Evolutionary conservation across 2,888 invertebrate species (phyloP), one percentile per base, ranked within the genome.

Genomic region (Nomada fucata): DNA sequence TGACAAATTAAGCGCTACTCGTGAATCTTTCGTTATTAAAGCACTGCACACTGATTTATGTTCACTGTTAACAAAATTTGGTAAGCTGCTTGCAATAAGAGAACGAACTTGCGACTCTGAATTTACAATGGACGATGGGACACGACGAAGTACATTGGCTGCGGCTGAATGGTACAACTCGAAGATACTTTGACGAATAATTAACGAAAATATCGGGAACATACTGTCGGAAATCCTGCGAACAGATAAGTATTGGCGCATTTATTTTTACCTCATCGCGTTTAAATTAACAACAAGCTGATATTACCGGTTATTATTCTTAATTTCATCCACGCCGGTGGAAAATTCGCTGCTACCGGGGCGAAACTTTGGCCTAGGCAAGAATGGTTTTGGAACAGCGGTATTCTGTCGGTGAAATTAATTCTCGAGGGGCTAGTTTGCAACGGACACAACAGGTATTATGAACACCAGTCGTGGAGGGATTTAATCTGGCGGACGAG

Each of bases 381-480:
- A 36, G 60, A 70, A 75, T 26, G 50, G 29, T 59, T 23, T 15
- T 42, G 26, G 65, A 68, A 72, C 59, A 64, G 52, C 44, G 61
- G 70, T 74, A 42, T 42, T 65, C 69, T 13, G 64, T 36, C 42
- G 52, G 53, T 20, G 65, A 80, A 80, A 82, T 82, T 82, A 79
- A 82, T 82, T 74, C 61, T 67, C n/a, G 61, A 75, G 75, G 20
- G 64, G 65, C 74, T 26, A 70, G 74, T 80, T 74, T 81, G 81
- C 81, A 74, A 64, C 81, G 65, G 81, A 79, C 81, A 70, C 69
- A 81, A 79, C 65, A 70, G 79, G 65, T 61, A 81, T 73, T 81
- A 70, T 55, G 44, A 68, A 75, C 75, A 52, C 57, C 57, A 55
- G 52, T 26, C 57, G 42, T n/a, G 61, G 60, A 50, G 7, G 53